Conservation (phyloP, 2,113 vertebrate species). For the Coreoperca whiteheadi region DNA sequence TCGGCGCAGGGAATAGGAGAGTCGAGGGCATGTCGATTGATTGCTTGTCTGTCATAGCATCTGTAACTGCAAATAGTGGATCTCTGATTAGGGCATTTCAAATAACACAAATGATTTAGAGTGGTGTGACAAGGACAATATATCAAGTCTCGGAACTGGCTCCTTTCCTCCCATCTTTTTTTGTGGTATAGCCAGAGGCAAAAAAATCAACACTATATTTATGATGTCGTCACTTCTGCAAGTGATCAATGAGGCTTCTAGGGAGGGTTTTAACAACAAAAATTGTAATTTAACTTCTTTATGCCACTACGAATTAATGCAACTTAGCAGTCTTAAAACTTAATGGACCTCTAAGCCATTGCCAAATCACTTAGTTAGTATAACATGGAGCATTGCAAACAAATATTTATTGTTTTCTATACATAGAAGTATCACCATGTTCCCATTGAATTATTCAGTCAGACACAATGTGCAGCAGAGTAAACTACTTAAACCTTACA, state of each 20-base stretch:
- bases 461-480: not conserved
- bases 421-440: no score
- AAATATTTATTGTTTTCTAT: not conserved
- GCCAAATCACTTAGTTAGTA: no score
- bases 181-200: not conserved
- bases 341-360: not conserved
- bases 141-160: slow-evolving; percentile 26
- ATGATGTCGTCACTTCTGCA: not conserved
- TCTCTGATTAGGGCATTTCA: slow-evolving; percentile 43
- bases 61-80: slow-evolving; percentile 34
- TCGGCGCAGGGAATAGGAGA: slow-evolving; percentile 56
- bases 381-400: not conserved
- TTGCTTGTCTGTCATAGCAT: slow-evolving; percentile 54
- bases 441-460: slow-evolving; percentile 9
- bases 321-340: not conserved
- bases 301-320: not conserved
- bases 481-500: not conserved
- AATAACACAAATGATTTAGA: slow-evolving; percentile 47
- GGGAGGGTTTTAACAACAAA: not conserved
- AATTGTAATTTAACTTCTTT: not conserved
- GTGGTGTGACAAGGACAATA: slow-evolving; percentile 32
- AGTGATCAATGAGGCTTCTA: slow-evolving; percentile 12
- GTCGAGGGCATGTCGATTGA: slow-evolving; percentile 43
- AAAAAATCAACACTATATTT: not conserved
- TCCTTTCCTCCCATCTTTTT: not conserved